These are phyloP conservation scores for Miniopterus natalensis DNA, from an alignment of 2,113 vertebrate genomes.

Conservation along the genomic window DNA sequence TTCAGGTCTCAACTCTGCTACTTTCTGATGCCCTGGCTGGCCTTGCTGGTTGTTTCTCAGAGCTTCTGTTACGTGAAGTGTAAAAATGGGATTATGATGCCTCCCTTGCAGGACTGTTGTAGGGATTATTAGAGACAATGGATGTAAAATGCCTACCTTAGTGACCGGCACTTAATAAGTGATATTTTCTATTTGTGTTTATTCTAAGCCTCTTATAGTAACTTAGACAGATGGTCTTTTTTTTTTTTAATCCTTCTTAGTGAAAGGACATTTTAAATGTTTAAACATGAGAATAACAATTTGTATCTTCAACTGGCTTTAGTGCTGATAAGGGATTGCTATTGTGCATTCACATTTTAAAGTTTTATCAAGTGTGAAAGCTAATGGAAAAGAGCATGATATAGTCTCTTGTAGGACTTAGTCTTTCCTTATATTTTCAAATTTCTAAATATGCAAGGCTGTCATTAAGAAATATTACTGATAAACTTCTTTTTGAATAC, in stretches of 20 bases:
- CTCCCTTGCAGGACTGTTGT: background rate
- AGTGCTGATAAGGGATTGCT: background rate
- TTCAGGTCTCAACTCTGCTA: background rate
- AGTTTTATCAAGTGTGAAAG: background rate
- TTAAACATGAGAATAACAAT: background rate
- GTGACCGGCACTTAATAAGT: background rate
- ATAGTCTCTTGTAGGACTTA: background rate
- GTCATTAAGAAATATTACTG: background rate
- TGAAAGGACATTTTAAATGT: conserved; percentile 52
- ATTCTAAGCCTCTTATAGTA: conserved; percentile 16
- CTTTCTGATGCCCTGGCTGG: background rate
- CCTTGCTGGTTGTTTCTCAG: background rate
- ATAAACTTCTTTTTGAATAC: background rate
- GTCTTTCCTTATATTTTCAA: background rate
- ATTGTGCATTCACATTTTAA: background rate
- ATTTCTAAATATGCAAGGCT: background rate
- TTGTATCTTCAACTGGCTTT: conserved; percentile 3
- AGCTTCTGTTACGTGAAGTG: background rate
- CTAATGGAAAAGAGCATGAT: background rate
- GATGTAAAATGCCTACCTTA: background rate
- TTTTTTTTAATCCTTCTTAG: background rate
- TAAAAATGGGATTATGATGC: background rate
- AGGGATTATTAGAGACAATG: background rate
- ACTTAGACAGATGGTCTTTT: background rate
- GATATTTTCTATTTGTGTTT: background rate